Conservation (phyloP, 2,888 invertebrate species). For the Penaeus monodon region DNA sequence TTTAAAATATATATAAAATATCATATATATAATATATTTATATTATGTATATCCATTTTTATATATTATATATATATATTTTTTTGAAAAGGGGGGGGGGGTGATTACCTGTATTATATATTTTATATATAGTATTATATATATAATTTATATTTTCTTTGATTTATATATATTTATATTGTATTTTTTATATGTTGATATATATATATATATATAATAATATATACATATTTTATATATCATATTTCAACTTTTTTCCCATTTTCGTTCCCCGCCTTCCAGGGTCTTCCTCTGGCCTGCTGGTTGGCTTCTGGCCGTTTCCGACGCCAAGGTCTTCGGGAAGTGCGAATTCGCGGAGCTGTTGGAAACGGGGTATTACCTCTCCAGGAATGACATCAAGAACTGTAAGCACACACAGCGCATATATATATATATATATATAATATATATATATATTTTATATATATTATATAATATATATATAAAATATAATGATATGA, state of each 20-base stretch:
- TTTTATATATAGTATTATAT: neutral
- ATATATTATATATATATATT: no score
- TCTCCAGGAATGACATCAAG: constrained; percentile 33
- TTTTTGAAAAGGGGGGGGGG: neutral
- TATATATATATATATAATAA: no score
- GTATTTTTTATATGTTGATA: no score
- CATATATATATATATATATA: neutral
- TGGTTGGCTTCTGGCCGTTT: neutral
- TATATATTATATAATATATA: no score
- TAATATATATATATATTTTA: constrained; percentile 7
- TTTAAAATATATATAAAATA: neutral
- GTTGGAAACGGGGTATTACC: constrained; percentile 27
- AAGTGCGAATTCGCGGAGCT: constrained; percentile 46
- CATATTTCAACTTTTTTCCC: no score
- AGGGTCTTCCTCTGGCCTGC: constrained; percentile 26
- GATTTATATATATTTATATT: no score
- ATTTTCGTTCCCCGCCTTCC: neutral
- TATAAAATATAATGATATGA: no score
- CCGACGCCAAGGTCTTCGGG: constrained; percentile 33
- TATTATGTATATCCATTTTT: no score
- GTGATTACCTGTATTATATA: neutral
- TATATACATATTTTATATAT: no score
- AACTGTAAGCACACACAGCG: constrained; percentile 28
- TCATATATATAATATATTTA: no score
- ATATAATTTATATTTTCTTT: no score